A percentile compares a stretch with the other conserved stretches of the same genome.
Conservation (phyloP, 35 echinoderm and acorn worm species). For the Acanthaster planci region DNA sequence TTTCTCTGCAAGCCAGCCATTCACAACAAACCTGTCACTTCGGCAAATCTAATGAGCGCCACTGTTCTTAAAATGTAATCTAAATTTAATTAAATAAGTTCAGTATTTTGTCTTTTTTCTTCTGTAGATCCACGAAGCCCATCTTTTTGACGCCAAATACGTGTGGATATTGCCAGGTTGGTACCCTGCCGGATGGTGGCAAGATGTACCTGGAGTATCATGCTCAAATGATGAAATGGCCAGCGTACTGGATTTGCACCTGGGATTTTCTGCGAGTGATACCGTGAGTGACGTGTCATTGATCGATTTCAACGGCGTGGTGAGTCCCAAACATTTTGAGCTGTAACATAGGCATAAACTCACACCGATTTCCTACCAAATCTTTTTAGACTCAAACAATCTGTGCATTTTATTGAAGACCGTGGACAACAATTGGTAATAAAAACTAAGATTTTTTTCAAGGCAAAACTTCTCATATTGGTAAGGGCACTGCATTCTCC, state of each 20-base stretch:
- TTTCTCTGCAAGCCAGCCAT: no score
- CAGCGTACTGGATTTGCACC: slow-evolving; percentile 17
- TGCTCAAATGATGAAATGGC: slow-evolving; percentile 40
- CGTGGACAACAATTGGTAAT: not conserved
- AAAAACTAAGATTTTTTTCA: no score
- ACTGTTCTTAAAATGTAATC: no score
- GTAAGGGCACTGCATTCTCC: no score
- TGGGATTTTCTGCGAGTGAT: slow-evolving; percentile 47
- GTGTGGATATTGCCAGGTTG: slow-evolving; percentile 55
- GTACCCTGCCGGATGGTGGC: slow-evolving; percentile 40
- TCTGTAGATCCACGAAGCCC: slow-evolving; percentile 21
- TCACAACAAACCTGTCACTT: no score
- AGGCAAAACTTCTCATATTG: no score
- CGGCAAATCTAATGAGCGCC: no score
- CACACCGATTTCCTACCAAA: not conserved
- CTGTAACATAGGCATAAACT: no score
- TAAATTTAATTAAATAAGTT: no score
- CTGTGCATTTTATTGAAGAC: not conserved
- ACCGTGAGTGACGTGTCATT: slow-evolving; percentile 7
- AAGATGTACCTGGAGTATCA: not conserved
- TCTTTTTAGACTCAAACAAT: not conserved
- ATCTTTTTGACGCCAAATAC: slow-evolving; percentile 33
- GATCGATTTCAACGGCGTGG: slow-evolving; percentile 48
- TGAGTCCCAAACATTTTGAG: no score
- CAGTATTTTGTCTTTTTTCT: no score